Conservation (phyloP, 1,140 invertebrate genomes). For the Chelonus insularis region DNA sequence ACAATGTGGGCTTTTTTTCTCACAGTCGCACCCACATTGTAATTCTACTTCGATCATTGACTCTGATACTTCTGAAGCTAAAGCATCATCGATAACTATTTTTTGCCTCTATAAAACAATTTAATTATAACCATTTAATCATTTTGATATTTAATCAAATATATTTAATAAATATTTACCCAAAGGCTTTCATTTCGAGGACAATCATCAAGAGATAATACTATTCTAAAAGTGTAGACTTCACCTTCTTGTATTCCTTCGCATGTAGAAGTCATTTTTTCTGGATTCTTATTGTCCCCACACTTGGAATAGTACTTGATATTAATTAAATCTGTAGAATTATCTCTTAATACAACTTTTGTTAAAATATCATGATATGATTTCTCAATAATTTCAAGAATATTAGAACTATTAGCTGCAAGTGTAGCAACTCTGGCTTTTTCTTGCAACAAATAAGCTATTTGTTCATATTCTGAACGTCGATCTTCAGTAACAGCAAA, state of each 20-base stretch:
- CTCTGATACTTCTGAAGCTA: conserved; percentile 39
- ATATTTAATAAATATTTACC: conserved; percentile 33
- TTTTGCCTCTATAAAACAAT: conserved; percentile 32
- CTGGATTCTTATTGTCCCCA: not conserved
- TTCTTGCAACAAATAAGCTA: conserved; percentile 33
- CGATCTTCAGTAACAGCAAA: conserved; percentile 41
- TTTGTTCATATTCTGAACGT: conserved; percentile 35
- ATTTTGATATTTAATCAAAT: too few relatives aligned
- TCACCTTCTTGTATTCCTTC: conserved; percentile 34
- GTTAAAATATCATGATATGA: conserved; percentile 40
- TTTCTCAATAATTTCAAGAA: conserved; percentile 41
- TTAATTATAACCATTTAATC: conserved; percentile 1
- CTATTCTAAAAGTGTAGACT: conserved; percentile 37
- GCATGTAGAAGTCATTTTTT: conserved; percentile 34
- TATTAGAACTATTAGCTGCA: conserved; percentile 41
- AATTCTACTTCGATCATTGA: conserved; percentile 39
- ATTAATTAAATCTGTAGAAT: conserved; percentile 31
- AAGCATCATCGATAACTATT: conserved; percentile 34
- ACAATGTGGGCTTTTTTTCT: conserved; percentile 30
- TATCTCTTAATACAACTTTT: conserved; percentile 39
- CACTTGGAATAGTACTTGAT: conserved; percentile 40
- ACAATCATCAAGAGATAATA: conserved; percentile 36
- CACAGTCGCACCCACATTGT: conserved; percentile 40
- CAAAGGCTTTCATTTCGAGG: conserved; percentile 37
- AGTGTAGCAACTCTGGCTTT: conserved; percentile 39